Percentiles rank a stretch among this genome's conserved stretches.
Conservation (phyloP, 1,140 invertebrate species). For the Ctenoplectra terminalis region DNA sequence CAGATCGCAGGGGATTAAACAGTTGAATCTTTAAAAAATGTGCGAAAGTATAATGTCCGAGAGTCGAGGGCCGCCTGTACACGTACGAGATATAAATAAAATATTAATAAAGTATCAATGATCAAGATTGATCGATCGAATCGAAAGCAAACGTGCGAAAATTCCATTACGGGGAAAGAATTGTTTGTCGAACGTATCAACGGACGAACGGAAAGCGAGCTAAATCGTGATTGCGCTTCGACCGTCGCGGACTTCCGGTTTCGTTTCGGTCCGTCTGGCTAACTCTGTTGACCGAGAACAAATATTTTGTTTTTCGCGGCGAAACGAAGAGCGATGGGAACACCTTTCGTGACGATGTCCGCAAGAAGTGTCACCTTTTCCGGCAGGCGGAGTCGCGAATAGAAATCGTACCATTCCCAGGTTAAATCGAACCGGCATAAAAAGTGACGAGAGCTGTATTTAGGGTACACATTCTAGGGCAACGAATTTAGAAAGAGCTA, state of each 20-base stretch:
- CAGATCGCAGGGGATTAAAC: no score
- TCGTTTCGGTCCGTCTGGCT: not conserved
- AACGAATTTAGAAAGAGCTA: not conserved
- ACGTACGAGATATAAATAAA: not conserved
- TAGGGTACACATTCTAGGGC: not conserved
- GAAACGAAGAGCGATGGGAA: not conserved
- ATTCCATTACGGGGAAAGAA: not conserved
- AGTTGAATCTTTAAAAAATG: no score
- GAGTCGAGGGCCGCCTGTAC: no score
- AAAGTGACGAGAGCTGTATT: not conserved
- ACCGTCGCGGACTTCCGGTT: conserved; percentile 9
- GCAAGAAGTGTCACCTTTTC: not conserved
- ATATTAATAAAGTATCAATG: not conserved
- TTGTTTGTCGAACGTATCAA: not conserved
- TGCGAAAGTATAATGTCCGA: no score
- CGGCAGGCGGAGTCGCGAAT: not conserved
- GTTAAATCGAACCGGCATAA: not conserved
- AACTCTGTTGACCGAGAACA: not conserved
- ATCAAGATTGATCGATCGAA: not conserved
- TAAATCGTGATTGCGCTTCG: conserved; percentile 10
- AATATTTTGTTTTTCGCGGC: conserved; percentile 11
- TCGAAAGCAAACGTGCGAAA: not conserved
- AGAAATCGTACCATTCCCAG: not conserved
- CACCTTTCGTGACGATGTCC: no score
- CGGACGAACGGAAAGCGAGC: not conserved